Evolutionary conservation across 2,113 vertebrate species (phyloP).

Genomic region (Silurus meridionalis): DNA sequence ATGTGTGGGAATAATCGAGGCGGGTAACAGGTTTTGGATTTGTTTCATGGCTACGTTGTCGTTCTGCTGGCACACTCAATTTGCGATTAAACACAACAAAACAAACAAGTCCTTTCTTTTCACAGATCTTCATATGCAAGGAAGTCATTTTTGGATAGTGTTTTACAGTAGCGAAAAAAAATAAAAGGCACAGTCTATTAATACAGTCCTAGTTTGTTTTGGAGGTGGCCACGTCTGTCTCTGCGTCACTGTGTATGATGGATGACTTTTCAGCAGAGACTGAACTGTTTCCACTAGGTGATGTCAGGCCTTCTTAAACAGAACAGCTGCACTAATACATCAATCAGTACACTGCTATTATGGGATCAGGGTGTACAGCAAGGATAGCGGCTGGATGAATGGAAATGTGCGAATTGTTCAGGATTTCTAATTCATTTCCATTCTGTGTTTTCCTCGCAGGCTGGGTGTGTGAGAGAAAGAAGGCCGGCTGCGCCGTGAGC

Average conservation of each 20-base stretch:
- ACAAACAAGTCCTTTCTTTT: not conserved
- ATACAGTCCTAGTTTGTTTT: constrained; percentile 35
- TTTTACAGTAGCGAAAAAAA: not conserved
- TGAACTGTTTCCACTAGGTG: constrained; percentile 4
- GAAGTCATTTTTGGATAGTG: not conserved
- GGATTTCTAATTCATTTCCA: not conserved
- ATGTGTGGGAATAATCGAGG: not conserved
- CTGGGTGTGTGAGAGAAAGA: constrained; percentile 54
- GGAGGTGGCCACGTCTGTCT: constrained; percentile 20
- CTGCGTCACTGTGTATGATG: constrained; percentile 14
- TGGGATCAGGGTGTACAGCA: not conserved
- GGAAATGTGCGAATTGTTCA: not conserved
- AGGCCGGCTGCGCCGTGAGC: constrained; percentile 50
- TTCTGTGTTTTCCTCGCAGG: constrained; percentile 14
- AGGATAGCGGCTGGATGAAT: not conserved
- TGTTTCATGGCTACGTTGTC: not conserved
- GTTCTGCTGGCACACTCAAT: not conserved
- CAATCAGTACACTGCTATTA: constrained; percentile 8
- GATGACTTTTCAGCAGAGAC: constrained; percentile 6
- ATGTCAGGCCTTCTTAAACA: constrained; percentile 27
- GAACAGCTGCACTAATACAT: not conserved
- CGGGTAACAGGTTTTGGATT: not conserved
- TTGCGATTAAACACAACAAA: not conserved
- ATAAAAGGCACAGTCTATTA: constrained; percentile 4
- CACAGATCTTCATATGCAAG: not conserved